phyloP scores from a whole-genome alignment of 2,888 invertebrate genomes.

The Synergus laeviventris region DNA sequence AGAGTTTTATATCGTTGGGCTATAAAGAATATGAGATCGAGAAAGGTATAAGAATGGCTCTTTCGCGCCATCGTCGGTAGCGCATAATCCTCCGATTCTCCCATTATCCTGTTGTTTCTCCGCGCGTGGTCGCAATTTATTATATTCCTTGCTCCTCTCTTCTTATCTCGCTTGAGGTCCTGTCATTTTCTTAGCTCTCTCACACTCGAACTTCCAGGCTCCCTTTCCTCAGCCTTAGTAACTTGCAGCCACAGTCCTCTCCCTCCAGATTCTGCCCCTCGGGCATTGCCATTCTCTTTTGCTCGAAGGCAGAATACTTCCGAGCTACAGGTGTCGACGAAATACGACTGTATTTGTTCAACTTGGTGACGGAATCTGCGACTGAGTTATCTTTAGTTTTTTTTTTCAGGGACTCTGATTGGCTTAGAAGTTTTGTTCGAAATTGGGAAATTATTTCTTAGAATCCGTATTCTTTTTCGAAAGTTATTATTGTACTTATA shows the following conservation, averaged over 20 bases:
- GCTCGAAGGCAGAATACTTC: constrained; percentile 49
- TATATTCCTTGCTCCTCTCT: constrained; percentile 55
- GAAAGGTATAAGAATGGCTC: constrained; percentile 59
- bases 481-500: neutral
- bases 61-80: constrained; percentile 52
- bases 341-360: constrained; percentile 63
- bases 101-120: constrained; percentile 72
- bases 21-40: constrained; percentile 60
- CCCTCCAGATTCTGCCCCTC: constrained; percentile 45
- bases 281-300: constrained; percentile 47
- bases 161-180: constrained; percentile 46
- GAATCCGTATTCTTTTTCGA: neutral
- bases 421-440: neutral
- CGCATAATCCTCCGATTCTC: constrained; percentile 70
- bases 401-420: neutral
- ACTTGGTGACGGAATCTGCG: constrained; percentile 34
- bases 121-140: constrained; percentile 69
- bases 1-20: constrained; percentile 48
- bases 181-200: constrained; percentile 46
- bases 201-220: constrained; percentile 16
- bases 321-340: constrained; percentile 74
- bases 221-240: constrained; percentile 35
- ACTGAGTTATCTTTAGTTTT: neutral
- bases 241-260: constrained; percentile 37
- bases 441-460: neutral